Evolutionary conservation across 2,888 invertebrate genomes (phyloP).

Genomic region (Ormia ochracea): DNA sequence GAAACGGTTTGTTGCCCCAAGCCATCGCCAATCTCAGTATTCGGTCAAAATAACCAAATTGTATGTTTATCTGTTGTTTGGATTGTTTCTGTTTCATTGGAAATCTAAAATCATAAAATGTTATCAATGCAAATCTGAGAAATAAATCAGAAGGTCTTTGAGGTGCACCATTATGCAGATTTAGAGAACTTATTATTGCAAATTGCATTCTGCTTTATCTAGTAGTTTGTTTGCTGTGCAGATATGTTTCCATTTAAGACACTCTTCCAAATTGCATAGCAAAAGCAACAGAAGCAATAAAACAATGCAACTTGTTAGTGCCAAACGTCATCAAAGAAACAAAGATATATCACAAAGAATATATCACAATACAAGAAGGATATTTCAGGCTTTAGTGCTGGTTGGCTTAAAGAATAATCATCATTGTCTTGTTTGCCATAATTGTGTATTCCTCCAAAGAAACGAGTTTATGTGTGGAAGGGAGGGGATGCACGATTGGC

Average conservation of each 20-base stretch:
- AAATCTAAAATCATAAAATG: background rate
- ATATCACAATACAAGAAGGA: background rate
- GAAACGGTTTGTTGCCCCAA: background rate
- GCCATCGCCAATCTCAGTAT: background rate
- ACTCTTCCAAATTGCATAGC: background rate
- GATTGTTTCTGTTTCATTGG: conserved; percentile 16
- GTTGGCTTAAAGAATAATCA: conserved; percentile 14
- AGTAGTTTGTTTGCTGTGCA: background rate
- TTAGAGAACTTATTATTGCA: background rate
- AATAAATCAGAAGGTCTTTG: conserved; percentile 14
- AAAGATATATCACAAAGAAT: too few species aligned
- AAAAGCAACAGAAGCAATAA: background rate
- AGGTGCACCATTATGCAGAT: background rate
- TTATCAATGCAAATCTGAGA: background rate
- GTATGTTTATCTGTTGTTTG: background rate
- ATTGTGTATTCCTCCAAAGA: background rate
- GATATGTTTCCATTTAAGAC: background rate
- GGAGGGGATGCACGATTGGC: too few species aligned
- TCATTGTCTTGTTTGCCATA: background rate
- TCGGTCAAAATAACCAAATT: background rate
- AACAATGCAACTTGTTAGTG: conserved; percentile 33
- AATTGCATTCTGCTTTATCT: background rate
- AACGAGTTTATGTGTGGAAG: conserved; percentile 1
- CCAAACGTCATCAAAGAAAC: conserved; percentile 49
- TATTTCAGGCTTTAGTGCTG: conserved; percentile 25